A percentile compares a stretch with the other conserved stretches of the same genome.
These are phyloP conservation scores for Nicator chloris DNA, from an alignment of 2,113 vertebrate genomes.

Conservation along the genomic window DNA sequence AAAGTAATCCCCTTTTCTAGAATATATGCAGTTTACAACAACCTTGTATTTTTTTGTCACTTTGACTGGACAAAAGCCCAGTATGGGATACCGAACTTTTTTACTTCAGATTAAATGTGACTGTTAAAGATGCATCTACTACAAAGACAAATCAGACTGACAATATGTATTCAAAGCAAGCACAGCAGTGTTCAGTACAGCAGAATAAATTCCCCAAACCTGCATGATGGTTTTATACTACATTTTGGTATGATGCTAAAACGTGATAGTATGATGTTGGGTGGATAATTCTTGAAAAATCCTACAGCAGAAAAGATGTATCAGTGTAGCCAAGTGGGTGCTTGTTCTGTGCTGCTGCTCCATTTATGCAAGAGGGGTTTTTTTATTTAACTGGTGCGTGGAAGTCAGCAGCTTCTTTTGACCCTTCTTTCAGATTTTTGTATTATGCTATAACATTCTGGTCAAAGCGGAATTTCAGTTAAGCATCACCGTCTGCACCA, in stretches of 20 bases:
- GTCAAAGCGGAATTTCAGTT: slow-evolving; percentile 35
- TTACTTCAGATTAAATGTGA: background rate
- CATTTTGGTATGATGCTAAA: background rate
- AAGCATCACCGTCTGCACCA: slow-evolving; percentile 6
- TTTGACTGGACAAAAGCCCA: slow-evolving; percentile 7
- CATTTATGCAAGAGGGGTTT: background rate
- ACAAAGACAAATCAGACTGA: slow-evolving; percentile 10
- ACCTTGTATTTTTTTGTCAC: slow-evolving; percentile 46
- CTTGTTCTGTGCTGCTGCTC: slow-evolving; percentile 31
- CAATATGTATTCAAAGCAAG: background rate
- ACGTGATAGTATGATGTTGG: background rate
- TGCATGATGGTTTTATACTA: background rate
- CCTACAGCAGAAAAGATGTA: background rate
- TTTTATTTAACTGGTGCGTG: background rate
- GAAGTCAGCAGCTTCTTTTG: slow-evolving; percentile 7
- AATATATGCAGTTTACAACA: slow-evolving; percentile 51
- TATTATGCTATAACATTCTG: background rate
- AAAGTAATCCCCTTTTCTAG: slow-evolving; percentile 63
- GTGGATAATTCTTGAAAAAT: background rate
- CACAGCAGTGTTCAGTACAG: background rate
- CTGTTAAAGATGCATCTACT: slow-evolving; percentile 42
- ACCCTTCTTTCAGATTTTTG: background rate
- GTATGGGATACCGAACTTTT: background rate
- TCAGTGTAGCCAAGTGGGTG: background rate
- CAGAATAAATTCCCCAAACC: background rate